Base-by-base conservation (phyloP, 2,888 invertebrate genomes). In the Tetrapedia diversipes region DNA sequence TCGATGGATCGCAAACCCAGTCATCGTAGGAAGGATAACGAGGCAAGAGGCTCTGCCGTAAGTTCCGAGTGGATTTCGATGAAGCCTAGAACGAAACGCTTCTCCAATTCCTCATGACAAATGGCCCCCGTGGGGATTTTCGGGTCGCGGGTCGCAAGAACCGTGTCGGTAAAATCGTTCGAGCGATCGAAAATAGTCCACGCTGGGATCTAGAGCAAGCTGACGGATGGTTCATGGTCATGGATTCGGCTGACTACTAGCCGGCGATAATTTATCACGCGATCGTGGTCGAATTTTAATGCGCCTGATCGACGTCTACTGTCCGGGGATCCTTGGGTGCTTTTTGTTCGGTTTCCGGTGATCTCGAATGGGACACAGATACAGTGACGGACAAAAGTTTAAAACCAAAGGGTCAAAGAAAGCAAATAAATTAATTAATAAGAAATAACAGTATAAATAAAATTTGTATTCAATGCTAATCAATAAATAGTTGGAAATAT, bases 1-100 rank as follows among this genome's bases (percentile, higher is more conserved):
- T 80, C 67, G 76, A 68, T 54, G 39, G 37, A 19, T 10, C 32
- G 11, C 16, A 47, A 63, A 71, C 80, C 68, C 80, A 70, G 56
- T 63, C 27, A 16, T 49, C 22, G 16, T 34, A 32, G 19, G 43
- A 6, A 61, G 37, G 24, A 22, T 19, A 54, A 37, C 24, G 19
- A 45, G 45, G 43, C 19, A 24, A 19, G n/a, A 16, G 29, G n/a
- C 14, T 16, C 14, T 22, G 22, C 41, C 11, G n/a, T 11, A 4
- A 19, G n/a, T 39, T 11, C 29, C 16, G 51, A 64, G 64, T 47
- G 53, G 61, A 70, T 70, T 65, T 77, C 34, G 67, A 70, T n/a
- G 68, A 59, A 22, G 59, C 51, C 41, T 24, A 59, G 27, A 32
- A 24, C 47, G 51, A 72, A n/a, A 45, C 27, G 57, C 43, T 56